Evolutionary conservation across 2,113 vertebrate species (phyloP).

Genomic region (Oncorhynchus clarkii): DNA sequence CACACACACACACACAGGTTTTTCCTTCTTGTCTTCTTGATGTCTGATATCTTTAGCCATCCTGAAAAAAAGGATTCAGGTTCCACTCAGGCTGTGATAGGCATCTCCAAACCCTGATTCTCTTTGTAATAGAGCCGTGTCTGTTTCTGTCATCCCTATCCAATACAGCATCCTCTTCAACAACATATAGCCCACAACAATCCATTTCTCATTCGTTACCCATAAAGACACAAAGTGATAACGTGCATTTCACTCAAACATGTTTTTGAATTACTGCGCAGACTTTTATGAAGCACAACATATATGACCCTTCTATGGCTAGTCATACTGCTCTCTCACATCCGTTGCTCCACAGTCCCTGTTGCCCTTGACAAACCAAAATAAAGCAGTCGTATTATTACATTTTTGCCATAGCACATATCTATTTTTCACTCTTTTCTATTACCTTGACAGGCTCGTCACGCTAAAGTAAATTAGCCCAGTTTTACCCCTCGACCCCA

Average conservation of each 20-base stretch:
- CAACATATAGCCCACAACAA: no score
- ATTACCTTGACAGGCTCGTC: slow-evolving; percentile 7
- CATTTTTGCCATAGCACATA: slow-evolving; percentile 10
- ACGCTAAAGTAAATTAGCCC: slow-evolving; percentile 37
- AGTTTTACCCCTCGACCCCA: slow-evolving; percentile 26
- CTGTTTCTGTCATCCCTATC: no score
- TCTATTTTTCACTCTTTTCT: slow-evolving; percentile 33
- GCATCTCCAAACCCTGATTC: no score
- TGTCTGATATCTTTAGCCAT: background rate
- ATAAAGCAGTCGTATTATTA: slow-evolving; percentile 36
- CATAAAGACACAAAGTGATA: no score
- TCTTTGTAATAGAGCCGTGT: no score
- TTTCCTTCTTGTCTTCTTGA: background rate
- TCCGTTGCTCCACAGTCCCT: slow-evolving; percentile 5
- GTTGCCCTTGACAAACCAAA: slow-evolving; percentile 17
- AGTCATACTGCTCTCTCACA: slow-evolving; percentile 5
- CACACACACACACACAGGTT: background rate
- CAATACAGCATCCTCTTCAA: no score
- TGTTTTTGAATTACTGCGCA: background rate
- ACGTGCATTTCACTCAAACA: no score
- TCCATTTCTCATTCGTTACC: no score
- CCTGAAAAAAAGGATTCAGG: background rate
- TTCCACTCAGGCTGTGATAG: no score
- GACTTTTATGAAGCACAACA: slow-evolving; percentile 22
- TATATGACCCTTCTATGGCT: slow-evolving; percentile 8